phyloP scores from a whole-genome alignment of 2,113 vertebrate genomes.

The Oophaga pumilio region DNA sequence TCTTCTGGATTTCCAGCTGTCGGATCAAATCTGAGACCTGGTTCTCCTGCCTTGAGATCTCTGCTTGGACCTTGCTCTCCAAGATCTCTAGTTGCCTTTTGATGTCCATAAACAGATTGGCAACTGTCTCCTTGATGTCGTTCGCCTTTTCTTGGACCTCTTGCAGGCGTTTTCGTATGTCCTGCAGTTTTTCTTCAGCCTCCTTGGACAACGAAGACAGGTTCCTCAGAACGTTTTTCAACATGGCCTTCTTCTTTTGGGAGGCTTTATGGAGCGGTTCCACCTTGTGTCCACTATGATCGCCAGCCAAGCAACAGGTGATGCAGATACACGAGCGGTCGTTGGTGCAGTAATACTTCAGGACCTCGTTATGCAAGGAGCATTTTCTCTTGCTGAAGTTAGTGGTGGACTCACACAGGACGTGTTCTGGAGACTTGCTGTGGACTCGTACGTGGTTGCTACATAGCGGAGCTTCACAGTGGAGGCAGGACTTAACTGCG shows the following conservation, averaged over 20 bases:
- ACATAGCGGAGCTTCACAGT: background rate
- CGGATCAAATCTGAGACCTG: background rate
- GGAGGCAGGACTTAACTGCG: background rate
- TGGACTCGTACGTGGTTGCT: background rate
- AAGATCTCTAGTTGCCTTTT: background rate
- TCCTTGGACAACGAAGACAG: background rate
- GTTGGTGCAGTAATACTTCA: background rate
- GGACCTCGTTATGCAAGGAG: background rate
- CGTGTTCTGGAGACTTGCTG: background rate
- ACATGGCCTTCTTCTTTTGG: background rate
- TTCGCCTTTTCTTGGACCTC: background rate
- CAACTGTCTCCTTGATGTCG: background rate
- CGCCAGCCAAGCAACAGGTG: background rate
- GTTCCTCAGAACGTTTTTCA: background rate
- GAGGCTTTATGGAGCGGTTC: background rate
- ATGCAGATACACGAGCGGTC: background rate
- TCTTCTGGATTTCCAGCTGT: background rate
- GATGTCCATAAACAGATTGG: background rate
- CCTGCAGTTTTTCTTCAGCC: background rate
- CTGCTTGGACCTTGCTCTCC: background rate
- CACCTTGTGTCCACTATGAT: background rate
- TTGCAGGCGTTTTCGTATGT: background rate
- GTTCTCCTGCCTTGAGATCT: slow-evolving; percentile 6
- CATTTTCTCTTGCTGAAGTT: background rate
- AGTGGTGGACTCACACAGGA: background rate